phyloP scores from a whole-genome alignment of 2,113 vertebrate species.

The Protomyctophum bolini region DNA sequence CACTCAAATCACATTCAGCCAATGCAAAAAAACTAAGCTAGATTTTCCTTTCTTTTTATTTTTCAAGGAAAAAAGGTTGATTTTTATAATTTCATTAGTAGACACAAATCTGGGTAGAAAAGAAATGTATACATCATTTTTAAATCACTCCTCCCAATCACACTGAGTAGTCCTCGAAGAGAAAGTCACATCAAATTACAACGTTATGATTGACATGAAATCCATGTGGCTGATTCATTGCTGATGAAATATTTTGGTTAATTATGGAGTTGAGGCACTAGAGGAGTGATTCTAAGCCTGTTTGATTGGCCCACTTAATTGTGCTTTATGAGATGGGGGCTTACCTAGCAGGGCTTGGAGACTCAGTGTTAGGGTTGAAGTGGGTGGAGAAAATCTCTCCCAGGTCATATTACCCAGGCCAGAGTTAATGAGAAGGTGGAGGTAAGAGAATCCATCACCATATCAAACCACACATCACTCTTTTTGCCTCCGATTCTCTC shows the following conservation, averaged over 20 bases:
- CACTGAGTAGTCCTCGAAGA: conserved; percentile 67
- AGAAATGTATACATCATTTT: conserved; percentile 42
- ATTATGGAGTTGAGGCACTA: conserved; percentile 77
- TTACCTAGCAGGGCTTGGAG: conserved; percentile 70
- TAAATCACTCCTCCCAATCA: conserved; percentile 64
- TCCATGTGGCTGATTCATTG: conserved; percentile 70
- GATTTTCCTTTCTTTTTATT: conserved; percentile 14
- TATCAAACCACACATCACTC: conserved; percentile 70
- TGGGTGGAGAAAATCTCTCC: conserved; percentile 76
- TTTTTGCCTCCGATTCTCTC: conserved; percentile 55
- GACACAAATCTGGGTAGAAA: conserved; percentile 41
- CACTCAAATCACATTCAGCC: conserved; percentile 53
- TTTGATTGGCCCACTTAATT: conserved; percentile 84
- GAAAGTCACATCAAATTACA: conserved; percentile 76
- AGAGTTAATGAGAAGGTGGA: conserved; percentile 82
- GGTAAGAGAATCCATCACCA: conserved; percentile 75
- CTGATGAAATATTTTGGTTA: conserved; percentile 84
- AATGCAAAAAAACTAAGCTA: conserved; percentile 35
- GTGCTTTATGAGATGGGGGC: conserved; percentile 77
- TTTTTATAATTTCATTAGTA: conserved; percentile 11
- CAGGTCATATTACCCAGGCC: conserved; percentile 76
- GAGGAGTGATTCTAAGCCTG: conserved; percentile 79
- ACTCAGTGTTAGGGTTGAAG: conserved; percentile 71
- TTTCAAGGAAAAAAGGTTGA: neutral
- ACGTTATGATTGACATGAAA: conserved; percentile 75